These are phyloP conservation scores for Phyto melanocephala DNA, from an alignment of 2,888 invertebrate genomes.

Conservation along the genomic window DNA sequence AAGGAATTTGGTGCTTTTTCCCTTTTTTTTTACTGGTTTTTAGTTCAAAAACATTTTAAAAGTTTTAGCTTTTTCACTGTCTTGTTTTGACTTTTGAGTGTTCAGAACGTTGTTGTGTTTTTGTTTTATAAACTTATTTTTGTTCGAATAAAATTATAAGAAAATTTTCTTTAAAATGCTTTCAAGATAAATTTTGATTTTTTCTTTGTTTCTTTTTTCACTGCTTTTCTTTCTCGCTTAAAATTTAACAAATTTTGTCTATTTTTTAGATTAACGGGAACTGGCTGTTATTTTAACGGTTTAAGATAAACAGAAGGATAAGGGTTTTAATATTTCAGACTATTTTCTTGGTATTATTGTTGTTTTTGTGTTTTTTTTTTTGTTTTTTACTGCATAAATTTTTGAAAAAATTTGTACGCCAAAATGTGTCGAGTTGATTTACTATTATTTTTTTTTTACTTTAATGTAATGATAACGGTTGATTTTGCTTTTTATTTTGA, in stretches of 20 bases:
- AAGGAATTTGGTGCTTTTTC: conserved; percentile 51
- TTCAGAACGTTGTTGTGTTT: conserved; percentile 70
- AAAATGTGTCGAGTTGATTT: conserved; percentile 41
- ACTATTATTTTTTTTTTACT: conserved; percentile 50
- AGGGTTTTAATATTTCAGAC: conserved; percentile 25
- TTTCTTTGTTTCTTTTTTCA: conserved; percentile 14
- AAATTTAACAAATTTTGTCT: conserved; percentile 68
- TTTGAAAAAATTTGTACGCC: conserved; percentile 41
- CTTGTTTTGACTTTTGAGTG: conserved; percentile 67
- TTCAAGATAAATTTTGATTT: conserved; percentile 60
- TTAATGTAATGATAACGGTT: conserved; percentile 54
- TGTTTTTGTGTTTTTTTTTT: conserved; percentile 44
- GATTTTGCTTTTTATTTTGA: conserved; percentile 64
- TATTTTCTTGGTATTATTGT: conserved; percentile 62
- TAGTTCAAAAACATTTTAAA: conserved; percentile 68
- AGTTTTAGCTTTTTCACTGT: conserved; percentile 56
- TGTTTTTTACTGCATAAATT: conserved; percentile 65
- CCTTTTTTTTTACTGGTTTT: not conserved
- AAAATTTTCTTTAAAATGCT: conserved; percentile 61
- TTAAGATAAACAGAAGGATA: conserved; percentile 42
- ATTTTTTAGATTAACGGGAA: conserved; percentile 54
- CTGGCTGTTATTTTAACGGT: conserved; percentile 36
- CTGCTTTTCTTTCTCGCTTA: conserved; percentile 49
- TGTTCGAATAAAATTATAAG: conserved; percentile 60
- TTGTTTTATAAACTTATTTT: conserved; percentile 51